Evolutionary conservation across 64 coral and sea anemone genomes (phyloP).

Genomic region (Montipora sp.): DNA sequence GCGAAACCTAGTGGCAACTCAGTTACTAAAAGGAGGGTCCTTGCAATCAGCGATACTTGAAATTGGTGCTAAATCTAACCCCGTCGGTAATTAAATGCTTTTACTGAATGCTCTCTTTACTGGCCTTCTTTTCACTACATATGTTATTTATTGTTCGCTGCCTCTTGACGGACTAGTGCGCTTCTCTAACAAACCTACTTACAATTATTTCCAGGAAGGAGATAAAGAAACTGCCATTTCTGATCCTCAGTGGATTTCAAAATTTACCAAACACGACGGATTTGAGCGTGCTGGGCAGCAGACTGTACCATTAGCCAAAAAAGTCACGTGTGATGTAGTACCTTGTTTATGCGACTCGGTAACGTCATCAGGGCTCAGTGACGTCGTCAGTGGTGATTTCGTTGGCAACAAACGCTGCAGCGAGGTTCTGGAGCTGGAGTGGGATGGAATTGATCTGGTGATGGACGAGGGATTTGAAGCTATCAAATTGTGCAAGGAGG

Average conservation of each 20-base stretch:
- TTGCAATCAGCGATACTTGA: too few species aligned
- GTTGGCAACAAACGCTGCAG: conserved; percentile 31
- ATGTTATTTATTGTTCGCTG: not conserved
- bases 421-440: conserved; percentile 44
- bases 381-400: not conserved
- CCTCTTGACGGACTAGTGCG: not conserved
- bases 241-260: not conserved
- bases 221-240: not conserved
- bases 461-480: conserved; percentile 47
- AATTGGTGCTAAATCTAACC: too few species aligned
- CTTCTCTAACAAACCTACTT: not conserved
- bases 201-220: not conserved
- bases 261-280: not conserved
- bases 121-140: too few species aligned
- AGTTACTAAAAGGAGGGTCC: too few species aligned
- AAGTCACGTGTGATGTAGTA: not conserved
- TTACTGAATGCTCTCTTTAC: too few species aligned
- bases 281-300: not conserved
- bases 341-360: conserved; percentile 15
- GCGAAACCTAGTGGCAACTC: too few species aligned
- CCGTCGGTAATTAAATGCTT: too few species aligned
- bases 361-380: not conserved
- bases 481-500: conserved; percentile 60
- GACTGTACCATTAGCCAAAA: not conserved
- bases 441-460: conserved; percentile 64